Conservation (phyloP, 2,113 vertebrate genomes). For the Cavia aperea region DNA sequence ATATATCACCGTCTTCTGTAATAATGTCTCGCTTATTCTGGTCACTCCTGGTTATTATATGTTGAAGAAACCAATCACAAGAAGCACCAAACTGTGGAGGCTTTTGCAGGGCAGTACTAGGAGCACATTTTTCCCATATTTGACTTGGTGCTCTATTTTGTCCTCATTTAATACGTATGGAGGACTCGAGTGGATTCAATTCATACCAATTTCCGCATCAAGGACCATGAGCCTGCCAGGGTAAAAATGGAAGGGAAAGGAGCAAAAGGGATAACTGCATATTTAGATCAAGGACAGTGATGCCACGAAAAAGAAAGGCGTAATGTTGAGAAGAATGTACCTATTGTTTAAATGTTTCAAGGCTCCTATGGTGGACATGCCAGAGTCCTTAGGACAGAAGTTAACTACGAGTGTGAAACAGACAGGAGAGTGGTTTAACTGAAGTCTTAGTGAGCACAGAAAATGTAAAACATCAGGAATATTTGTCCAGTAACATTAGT, state of each 20-base stretch:
- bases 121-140: background rate
- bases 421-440: background rate
- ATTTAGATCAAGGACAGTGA: background rate
- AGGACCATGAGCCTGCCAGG: background rate
- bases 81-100: background rate
- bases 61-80: background rate
- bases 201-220: background rate
- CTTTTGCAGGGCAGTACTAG: background rate
- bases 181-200: background rate
- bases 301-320: background rate
- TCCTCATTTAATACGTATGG: background rate
- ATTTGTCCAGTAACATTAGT: background rate
- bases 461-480: background rate
- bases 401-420: background rate
- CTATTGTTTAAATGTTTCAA: background rate
- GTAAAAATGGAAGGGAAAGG: background rate
- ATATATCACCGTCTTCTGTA: background rate
- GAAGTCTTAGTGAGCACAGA: background rate
- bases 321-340: background rate
- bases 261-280: background rate
- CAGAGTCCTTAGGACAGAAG: background rate
- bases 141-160: background rate
- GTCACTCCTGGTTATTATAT: background rate
- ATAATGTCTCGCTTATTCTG: background rate
- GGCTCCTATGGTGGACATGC: background rate